Evolutionary conservation across 2,113 vertebrate genomes (phyloP).

Genomic region (Caranx melampygus): DNA sequence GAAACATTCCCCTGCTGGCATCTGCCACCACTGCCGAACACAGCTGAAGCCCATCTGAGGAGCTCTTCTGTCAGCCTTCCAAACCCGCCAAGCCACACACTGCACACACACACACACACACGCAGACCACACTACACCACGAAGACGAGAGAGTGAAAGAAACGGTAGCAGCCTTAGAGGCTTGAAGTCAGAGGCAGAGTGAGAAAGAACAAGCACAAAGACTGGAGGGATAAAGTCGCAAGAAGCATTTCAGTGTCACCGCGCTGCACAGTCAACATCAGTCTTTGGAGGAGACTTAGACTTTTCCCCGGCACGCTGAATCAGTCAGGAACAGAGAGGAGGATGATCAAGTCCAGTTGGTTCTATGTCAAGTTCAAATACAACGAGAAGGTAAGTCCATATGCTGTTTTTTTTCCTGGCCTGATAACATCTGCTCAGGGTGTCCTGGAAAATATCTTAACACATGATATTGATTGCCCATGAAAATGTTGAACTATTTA

Average conservation of each 20-base stretch:
- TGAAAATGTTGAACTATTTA: conserved; percentile 33
- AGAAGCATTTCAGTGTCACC: conserved; percentile 21
- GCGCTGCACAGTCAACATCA: not conserved
- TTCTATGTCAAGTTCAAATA: conserved; percentile 99
- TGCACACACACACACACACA: conserved; percentile 49
- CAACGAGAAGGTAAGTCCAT: conserved; percentile 93
- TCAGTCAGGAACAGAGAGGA: conserved; percentile 64
- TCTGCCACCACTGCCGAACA: conserved; percentile 85
- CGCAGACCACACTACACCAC: conserved; percentile 26
- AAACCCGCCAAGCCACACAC: conserved; percentile 71
- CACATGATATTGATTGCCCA: not conserved
- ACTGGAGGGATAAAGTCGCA: conserved; percentile 62
- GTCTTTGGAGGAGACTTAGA: conserved; percentile 41
- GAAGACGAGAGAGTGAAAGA: conserved; percentile 55
- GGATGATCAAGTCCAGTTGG: conserved; percentile 99
- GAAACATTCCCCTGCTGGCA: conserved; percentile 86
- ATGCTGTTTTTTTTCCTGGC: not conserved
- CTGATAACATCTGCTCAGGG: not conserved
- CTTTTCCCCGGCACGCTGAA: conserved; percentile 14
- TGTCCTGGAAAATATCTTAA: conserved; percentile 12
- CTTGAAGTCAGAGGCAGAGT: conserved; percentile 58
- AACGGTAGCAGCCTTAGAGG: conserved; percentile 50
- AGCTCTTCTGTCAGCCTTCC: conserved; percentile 88
- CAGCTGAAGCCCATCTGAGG: conserved; percentile 87
- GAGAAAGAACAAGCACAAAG: conserved; percentile 50